Evolutionary conservation across 2,113 vertebrate genomes (phyloP).

Genomic region (Callionymus lyra): DNA sequence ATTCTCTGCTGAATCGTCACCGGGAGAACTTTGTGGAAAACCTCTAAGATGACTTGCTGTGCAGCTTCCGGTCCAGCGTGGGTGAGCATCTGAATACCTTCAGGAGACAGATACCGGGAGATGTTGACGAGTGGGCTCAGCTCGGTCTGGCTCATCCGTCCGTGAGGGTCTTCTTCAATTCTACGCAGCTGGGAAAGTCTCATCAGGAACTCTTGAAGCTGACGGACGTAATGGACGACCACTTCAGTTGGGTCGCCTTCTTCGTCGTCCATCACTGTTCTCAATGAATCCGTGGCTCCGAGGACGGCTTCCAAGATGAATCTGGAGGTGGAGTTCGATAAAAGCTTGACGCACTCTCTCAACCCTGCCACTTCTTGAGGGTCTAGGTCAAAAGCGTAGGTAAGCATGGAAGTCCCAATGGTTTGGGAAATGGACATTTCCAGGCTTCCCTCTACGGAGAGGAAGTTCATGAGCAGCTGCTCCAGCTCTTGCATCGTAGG

Average conservation of each 20-base stretch:
- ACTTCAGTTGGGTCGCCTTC: conserved; percentile 32
- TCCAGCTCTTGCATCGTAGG: conserved; percentile 44
- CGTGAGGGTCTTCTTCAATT: conserved; percentile 27
- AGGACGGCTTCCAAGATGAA: conserved; percentile 42
- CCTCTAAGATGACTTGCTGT: conserved; percentile 30
- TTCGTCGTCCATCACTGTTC: conserved; percentile 29
- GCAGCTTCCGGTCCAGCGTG: conserved; percentile 32
- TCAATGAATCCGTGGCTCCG: conserved; percentile 38
- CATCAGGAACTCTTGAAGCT: conserved; percentile 45
- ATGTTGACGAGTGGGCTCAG: conserved; percentile 15
- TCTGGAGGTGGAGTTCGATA: conserved; percentile 48
- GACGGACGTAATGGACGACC: conserved; percentile 40
- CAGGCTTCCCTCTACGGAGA: conserved; percentile 46
- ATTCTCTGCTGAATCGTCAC: conserved; percentile 23
- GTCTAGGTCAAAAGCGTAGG: conserved; percentile 37
- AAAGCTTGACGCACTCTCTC: conserved; percentile 32
- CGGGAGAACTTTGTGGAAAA: conserved; percentile 40
- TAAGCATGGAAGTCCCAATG: conserved; percentile 42
- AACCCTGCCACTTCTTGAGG: conserved; percentile 25
- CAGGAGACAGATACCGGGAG: conserved; percentile 40
- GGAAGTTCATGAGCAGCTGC: conserved; percentile 27
- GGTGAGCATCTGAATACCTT: conserved; percentile 32
- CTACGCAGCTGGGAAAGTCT: conserved; percentile 25
- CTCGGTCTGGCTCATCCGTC: conserved; percentile 18
- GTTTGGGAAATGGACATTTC: conserved; percentile 43